Conservation (phyloP, 2,113 vertebrate genomes). For the Festucalex cinctus region DNA sequence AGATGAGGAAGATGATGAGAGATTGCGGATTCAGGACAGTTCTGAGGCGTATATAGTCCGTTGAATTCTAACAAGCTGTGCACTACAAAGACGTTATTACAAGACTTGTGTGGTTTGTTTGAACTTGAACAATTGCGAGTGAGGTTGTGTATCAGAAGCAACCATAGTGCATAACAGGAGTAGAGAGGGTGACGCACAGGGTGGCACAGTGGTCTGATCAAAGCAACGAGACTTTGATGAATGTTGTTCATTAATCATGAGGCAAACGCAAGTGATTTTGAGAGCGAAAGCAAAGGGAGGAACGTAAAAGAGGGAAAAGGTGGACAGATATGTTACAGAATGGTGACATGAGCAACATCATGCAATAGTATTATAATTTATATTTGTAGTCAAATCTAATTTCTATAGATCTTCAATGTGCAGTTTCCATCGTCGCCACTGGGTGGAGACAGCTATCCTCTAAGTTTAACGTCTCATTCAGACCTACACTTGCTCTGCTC, state of each 20-base stretch:
- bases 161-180: slow-evolving; percentile 39
- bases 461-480: slow-evolving; percentile 19
- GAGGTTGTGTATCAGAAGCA: slow-evolving; percentile 27
- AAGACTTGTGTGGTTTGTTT: slow-evolving; percentile 24
- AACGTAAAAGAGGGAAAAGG: slow-evolving; percentile 8
- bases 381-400: slow-evolving; percentile 6
- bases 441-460: slow-evolving; percentile 71
- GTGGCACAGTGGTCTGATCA: slow-evolving; percentile 61
- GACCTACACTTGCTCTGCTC: slow-evolving; percentile 15
- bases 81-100: slow-evolving; percentile 28
- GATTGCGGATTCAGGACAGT: slow-evolving; percentile 19
- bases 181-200: slow-evolving; percentile 20
- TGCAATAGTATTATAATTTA: slow-evolving; percentile 36
- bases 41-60: slow-evolving; percentile 26
- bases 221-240: slow-evolving; percentile 72
- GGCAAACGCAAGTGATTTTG: slow-evolving; percentile 51
- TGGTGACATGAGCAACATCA: slow-evolving; percentile 30
- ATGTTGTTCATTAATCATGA: slow-evolving; percentile 76
- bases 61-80: slow-evolving; percentile 43
- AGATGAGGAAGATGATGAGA: slow-evolving; percentile 14
- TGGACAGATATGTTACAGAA: slow-evolving; percentile 12
- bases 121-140: slow-evolving; percentile 41
- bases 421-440: slow-evolving; percentile 52
- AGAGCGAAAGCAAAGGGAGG: slow-evolving; percentile 34
- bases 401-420: slow-evolving; percentile 2